Conservation (phyloP, 2,888 invertebrate species). For the Bombylius major region DNA sequence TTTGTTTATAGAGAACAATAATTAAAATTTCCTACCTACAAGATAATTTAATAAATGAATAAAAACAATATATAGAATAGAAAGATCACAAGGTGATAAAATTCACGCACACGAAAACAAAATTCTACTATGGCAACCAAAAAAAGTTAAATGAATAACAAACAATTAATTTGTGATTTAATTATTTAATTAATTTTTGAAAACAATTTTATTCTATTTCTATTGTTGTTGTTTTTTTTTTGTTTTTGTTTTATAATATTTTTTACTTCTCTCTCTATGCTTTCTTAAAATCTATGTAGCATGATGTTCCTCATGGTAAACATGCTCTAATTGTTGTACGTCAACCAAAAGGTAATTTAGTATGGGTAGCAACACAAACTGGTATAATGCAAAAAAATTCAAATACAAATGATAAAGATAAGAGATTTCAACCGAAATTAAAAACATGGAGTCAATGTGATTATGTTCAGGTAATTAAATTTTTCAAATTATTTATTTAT, state of each 20-base stretch:
- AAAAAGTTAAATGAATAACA: too few relatives aligned
- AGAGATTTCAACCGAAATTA: conserved; percentile 38
- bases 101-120: too few relatives aligned
- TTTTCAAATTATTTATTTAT: not conserved
- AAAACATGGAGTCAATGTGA: conserved; percentile 79
- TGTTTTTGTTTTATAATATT: not conserved
- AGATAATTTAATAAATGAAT: too few relatives aligned
- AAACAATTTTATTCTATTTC: not conserved
- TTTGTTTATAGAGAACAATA: too few relatives aligned
- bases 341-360: conserved; percentile 73
- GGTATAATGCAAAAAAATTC: conserved; percentile 42
- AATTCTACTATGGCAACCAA: too few relatives aligned
- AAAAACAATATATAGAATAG: too few relatives aligned
- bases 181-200: too few relatives aligned
- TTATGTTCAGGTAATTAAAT: conserved; percentile 52
- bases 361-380: conserved; percentile 65
- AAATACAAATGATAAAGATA: conserved; percentile 42
- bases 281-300: conserved; percentile 33
- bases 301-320: conserved; percentile 74
- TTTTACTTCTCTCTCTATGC: conserved; percentile 7
- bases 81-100: too few relatives aligned
- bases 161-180: too few relatives aligned
- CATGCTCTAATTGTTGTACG: conserved; percentile 77
- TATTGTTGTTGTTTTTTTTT: conserved; percentile 1
- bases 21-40: too few relatives aligned